Evolutionary conservation across 2,888 invertebrate genomes (phyloP), one percentile per base, ranked within the genome.

Genomic region (Drosophila nr. perissopoda): DNA sequence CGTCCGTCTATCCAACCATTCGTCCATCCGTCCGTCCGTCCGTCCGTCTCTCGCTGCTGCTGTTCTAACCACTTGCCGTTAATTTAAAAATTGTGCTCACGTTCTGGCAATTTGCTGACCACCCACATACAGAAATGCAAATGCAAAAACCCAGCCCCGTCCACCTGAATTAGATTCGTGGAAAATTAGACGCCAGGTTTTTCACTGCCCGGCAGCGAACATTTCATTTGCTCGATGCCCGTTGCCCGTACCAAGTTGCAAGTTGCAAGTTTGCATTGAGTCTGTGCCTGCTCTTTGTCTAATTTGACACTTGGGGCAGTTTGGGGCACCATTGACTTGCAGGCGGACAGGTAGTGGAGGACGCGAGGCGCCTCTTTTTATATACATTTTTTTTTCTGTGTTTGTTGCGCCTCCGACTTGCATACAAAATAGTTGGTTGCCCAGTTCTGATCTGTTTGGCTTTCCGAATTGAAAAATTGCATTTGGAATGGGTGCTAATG

Each of bases 61-160:
- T 70, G 88, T 81, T 83, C 81, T 73, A 83, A 76, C 86, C 85
- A 81, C 81, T 86, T 85, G 81, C 83, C 82, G 88, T 89, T 90
- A 83, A 90, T 91, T 90, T 90, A 79, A 82, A 81, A 83, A 90
- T 90, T 91, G 88, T 81, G 81, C 86, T 90, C 90, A 90, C 90
- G 90, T 89, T 91, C 83, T 66, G 73, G 88, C 85, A 90, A 90
- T 90, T 90, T 90, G 82, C 76, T 76, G 91, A 82, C 90, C 90
- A 90, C 90, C 90, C 90, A 90, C 90, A 85, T 86, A 77, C 86
- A 76, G 46, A 46, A 83, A 84, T 81, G 79, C 73, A 75, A 64
- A 76, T 76, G 46, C 48, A 63, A 71, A 63, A 34, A 33, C 38
- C 62, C 10, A 27, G 51, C 51, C 68, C 65, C 46, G 42, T 60